These are phyloP conservation scores for Sphaeramia orbicularis DNA, from an alignment of 2,797 vertebrate species.

Conservation along the genomic window DNA sequence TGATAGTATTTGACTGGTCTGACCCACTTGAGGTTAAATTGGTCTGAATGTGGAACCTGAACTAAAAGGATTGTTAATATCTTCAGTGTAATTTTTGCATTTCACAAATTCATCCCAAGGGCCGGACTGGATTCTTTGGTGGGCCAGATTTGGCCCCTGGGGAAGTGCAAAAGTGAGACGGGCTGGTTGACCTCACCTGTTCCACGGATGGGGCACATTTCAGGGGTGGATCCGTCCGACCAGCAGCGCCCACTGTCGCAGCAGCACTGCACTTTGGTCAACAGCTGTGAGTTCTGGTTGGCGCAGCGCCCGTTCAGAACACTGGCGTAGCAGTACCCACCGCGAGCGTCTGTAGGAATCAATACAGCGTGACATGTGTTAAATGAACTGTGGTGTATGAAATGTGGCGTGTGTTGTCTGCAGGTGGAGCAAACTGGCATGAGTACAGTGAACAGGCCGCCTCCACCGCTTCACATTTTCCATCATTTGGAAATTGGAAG, in stretches of 20 bases:
- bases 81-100: too few species aligned
- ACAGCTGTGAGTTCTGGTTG: slow-evolving; percentile 89
- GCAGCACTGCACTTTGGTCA: slow-evolving; percentile 94
- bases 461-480: slow-evolving; percentile 48
- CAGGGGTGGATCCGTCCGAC: slow-evolving; percentile 87
- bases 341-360: slow-evolving; percentile 88
- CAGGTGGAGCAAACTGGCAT: slow-evolving; percentile 35
- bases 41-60: too few species aligned
- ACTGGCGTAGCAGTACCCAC: slow-evolving; percentile 91
- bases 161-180: too few species aligned
- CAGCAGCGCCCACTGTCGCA: slow-evolving; percentile 94
- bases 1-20: too few species aligned
- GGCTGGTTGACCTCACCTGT: slow-evolving; percentile 90
- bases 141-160: too few species aligned
- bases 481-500: slow-evolving; percentile 57
- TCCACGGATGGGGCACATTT: slow-evolving; percentile 94
- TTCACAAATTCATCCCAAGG: too few species aligned
- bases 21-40: too few species aligned
- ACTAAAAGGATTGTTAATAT: too few species aligned
- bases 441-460: slow-evolving; percentile 43
- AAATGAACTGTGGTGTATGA: slow-evolving; percentile 8
- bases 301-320: slow-evolving; percentile 91
- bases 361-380: slow-evolving; percentile 31
- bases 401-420: slow-evolving; percentile 42
- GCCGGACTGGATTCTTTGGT: too few species aligned